phyloP scores from a whole-genome alignment of 2,888 invertebrate genomes.

The Drosophila nr. perissopoda region DNA sequence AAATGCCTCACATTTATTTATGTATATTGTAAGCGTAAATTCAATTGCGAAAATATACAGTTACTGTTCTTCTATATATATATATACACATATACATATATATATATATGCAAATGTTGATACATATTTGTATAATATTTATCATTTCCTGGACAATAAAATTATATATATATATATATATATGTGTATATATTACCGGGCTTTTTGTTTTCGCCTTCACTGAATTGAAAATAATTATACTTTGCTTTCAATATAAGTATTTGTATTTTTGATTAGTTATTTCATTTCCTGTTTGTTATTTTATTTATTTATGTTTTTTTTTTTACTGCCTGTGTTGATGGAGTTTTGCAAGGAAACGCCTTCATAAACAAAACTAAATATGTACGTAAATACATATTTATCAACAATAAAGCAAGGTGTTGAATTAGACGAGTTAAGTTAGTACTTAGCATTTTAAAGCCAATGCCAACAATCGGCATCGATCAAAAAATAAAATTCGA shows the following conservation, averaged over 20 bases:
- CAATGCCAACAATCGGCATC: constrained; percentile 39
- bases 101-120: constrained; percentile 34
- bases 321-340: constrained; percentile 20
- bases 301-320: background rate
- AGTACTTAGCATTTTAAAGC: constrained; percentile 36
- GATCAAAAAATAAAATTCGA: constrained; percentile 34
- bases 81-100: constrained; percentile 34
- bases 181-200: constrained; percentile 43
- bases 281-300: constrained; percentile 42
- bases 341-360: constrained; percentile 13
- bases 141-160: constrained; percentile 61
- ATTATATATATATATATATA: constrained; percentile 26
- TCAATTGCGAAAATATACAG: constrained; percentile 79
- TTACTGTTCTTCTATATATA: constrained; percentile 57
- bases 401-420: constrained; percentile 41
- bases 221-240: constrained; percentile 67
- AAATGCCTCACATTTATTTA: constrained; percentile 41
- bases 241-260: constrained; percentile 53
- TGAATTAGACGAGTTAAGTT: constrained; percentile 24
- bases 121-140: constrained; percentile 42
- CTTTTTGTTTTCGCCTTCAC: constrained; percentile 42
- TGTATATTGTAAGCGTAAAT: constrained; percentile 74
- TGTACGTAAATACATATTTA: constrained; percentile 1
- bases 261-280: constrained; percentile 55
- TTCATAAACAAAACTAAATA: constrained; percentile 18